These are phyloP conservation scores for Hippocampus comes DNA, from an alignment of 2,113 vertebrate genomes.

Conservation along the genomic window DNA sequence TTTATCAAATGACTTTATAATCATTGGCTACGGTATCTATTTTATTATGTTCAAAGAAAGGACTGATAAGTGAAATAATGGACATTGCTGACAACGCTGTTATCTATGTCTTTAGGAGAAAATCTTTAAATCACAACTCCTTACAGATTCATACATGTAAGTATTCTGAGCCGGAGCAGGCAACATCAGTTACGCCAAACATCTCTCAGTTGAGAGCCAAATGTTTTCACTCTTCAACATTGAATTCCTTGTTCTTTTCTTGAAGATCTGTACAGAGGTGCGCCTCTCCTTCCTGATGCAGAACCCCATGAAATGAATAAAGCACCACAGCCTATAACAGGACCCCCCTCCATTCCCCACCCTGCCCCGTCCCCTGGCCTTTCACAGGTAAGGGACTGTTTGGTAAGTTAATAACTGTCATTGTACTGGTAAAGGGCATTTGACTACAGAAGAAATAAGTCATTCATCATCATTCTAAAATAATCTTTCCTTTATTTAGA, in stretches of 20 bases:
- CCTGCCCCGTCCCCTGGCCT: conserved; percentile 93
- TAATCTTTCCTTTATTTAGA: no score
- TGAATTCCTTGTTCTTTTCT: not conserved
- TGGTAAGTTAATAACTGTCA: no score
- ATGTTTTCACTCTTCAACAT: not conserved
- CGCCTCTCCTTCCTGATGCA: conserved; percentile 86
- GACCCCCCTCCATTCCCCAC: conserved; percentile 85
- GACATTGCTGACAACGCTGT: not conserved
- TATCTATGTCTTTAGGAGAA: not conserved
- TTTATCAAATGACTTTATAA: not conserved
- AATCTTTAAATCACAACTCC: not conserved
- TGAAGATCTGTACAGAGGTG: conserved; percentile 63
- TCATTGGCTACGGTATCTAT: not conserved
- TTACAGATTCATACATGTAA: conserved; percentile 46
- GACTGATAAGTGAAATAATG: not conserved
- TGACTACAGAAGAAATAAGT: not conserved
- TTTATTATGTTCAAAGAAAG: not conserved
- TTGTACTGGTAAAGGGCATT: not conserved
- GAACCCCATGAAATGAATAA: conserved; percentile 99
- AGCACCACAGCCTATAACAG: conserved; percentile 96
- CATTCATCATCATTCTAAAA: not conserved
- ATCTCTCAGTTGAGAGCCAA: not conserved
- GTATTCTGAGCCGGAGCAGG: conserved; percentile 9
- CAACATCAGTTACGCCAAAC: not conserved
- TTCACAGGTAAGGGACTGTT: conserved; percentile 80